A percentile compares a stretch with the other conserved stretches of the same genome.
Conservation (phyloP, 2,797 vertebrate genomes). For the Poecilia gillii region DNA sequence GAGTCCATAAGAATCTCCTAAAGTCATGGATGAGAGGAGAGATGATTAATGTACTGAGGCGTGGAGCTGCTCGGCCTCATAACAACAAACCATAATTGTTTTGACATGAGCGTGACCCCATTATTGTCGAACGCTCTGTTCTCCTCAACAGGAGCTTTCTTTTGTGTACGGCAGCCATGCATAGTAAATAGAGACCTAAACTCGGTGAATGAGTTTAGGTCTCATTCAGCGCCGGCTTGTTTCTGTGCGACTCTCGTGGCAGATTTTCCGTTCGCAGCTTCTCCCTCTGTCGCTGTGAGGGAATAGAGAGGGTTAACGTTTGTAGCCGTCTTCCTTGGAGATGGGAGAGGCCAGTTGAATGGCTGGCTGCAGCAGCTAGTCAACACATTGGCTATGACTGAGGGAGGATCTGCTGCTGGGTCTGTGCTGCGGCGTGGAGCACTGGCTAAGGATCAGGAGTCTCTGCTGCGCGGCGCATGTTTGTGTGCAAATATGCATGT, state of each 20-base stretch:
- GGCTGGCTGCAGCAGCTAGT: conserved; percentile 80
- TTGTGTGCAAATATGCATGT: background rate
- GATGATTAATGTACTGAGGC: conserved; percentile 30
- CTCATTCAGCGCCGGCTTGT: conserved; percentile 14
- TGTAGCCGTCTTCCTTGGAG: conserved; percentile 66
- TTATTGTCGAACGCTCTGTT: background rate
- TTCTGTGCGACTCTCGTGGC: conserved; percentile 23
- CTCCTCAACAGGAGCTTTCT: conserved; percentile 3
- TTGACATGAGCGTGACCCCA: conserved; percentile 14
- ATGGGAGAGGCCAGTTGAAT: conserved; percentile 82
- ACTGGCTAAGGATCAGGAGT: conserved; percentile 73
- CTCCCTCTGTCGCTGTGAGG: conserved; percentile 35
- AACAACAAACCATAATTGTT: conserved; percentile 26
- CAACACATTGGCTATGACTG: conserved; percentile 89
- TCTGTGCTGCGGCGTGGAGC: conserved; percentile 83
- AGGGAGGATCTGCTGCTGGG: conserved; percentile 89
- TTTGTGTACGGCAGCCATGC: background rate
- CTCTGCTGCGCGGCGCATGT: conserved; percentile 10
- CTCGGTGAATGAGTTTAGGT: background rate
- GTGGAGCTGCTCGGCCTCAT: conserved; percentile 7
- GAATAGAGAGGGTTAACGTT: conserved; percentile 62
- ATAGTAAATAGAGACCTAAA: conserved; percentile 2
- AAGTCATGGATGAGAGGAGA: conserved; percentile 43
- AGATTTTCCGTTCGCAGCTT: conserved; percentile 20
- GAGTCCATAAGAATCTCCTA: conserved; percentile 3